These are phyloP conservation scores for Harpalus rubripes DNA, from an alignment of 2,888 invertebrate genomes.

Conservation along the genomic window DNA sequence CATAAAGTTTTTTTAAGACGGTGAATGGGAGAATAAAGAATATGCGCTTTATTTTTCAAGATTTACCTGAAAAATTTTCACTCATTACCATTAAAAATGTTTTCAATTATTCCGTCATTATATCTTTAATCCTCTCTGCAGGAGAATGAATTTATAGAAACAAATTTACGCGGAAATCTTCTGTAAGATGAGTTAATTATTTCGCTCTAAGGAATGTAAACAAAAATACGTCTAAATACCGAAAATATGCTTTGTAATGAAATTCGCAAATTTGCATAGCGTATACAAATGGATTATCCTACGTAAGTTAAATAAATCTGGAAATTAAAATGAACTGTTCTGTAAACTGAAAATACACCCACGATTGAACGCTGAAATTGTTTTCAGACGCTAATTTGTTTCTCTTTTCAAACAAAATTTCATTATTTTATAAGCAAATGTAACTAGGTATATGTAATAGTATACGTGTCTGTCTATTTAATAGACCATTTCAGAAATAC, in stretches of 20 bases:
- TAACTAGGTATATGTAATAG: background rate
- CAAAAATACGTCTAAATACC: constrained; percentile 19
- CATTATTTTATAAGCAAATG: constrained; percentile 7
- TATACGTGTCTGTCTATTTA: background rate
- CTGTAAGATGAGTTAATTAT: background rate
- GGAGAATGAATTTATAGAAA: constrained; percentile 16
- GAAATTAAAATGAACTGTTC: constrained; percentile 25
- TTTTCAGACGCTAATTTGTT: constrained; percentile 8
- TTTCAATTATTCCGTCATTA: constrained; percentile 12
- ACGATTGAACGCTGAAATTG: background rate
- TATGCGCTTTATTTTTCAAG: constrained; percentile 35
- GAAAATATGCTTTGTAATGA: constrained; percentile 40
- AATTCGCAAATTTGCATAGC: constrained; percentile 36
- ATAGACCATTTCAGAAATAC: too few species aligned
- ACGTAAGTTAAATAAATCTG: constrained; percentile 41
- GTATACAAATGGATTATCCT: constrained; percentile 18
- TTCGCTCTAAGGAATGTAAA: constrained; percentile 11
- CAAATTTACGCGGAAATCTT: constrained; percentile 17
- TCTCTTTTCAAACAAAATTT: background rate
- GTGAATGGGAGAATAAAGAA: constrained; percentile 45
- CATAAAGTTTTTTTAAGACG: constrained; percentile 51
- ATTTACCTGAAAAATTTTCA: constrained; percentile 39
- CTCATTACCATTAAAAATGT: constrained; percentile 36
- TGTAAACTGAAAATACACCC: constrained; percentile 10
- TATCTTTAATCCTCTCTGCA: background rate